Conservation (phyloP, 2,888 invertebrate species). For the Aphrophora alni region DNA sequence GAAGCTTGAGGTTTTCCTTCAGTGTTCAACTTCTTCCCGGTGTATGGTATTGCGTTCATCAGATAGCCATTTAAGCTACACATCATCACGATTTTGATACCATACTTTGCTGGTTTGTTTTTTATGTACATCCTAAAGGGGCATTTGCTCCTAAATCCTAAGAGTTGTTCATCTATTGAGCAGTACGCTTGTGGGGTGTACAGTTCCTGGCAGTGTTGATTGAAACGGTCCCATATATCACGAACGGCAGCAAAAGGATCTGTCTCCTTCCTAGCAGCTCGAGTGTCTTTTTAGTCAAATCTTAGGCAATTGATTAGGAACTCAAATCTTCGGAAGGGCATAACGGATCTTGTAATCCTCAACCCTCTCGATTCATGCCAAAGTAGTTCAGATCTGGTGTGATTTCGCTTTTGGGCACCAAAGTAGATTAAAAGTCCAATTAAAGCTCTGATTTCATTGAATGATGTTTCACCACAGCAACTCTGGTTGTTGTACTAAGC, state of each 20-base stretch:
- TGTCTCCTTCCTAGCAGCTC: neutral
- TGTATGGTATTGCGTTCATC: no score
- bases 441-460: neutral
- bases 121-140: no score
- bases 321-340: neutral
- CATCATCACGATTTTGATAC: no score
- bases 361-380: neutral
- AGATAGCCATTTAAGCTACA: no score
- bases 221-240: neutral
- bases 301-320: neutral
- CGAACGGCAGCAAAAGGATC: neutral
- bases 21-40: no score
- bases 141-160: neutral
- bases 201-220: neutral
- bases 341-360: neutral
- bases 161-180: neutral
- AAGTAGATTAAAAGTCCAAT: neutral
- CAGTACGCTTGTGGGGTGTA: neutral
- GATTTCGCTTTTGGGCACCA: neutral
- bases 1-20: no score
- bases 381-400: neutral
- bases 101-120: no score
- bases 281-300: neutral
- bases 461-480: neutral
- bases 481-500: neutral